Conservation (phyloP, 2,888 invertebrate genomes). For the Galerucella calmariensis region DNA sequence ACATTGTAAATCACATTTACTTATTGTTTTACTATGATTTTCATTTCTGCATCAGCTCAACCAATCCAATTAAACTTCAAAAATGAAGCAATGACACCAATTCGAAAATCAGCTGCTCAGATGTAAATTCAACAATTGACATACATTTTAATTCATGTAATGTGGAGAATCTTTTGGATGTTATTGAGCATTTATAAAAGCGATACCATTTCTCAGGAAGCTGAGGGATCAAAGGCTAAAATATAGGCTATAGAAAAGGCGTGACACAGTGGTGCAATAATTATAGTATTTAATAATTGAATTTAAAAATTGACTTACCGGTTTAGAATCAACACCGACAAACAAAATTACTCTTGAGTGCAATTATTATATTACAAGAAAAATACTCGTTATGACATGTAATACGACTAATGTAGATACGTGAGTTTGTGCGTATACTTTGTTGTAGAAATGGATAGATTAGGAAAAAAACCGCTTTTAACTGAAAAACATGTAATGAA, state of each 20-base stretch:
- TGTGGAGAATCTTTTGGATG: no score
- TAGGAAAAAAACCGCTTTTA: constrained; percentile 28
- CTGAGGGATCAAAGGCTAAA: constrained; percentile 23
- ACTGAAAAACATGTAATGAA: constrained; percentile 44
- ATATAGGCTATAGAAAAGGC: constrained; percentile 41
- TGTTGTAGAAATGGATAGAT: constrained; percentile 12
- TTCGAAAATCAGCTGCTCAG: constrained; percentile 8
- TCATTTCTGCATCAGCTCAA: neutral
- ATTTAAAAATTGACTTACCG: constrained; percentile 32
- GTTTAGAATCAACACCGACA: constrained; percentile 24
- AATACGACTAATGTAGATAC: constrained; percentile 35
- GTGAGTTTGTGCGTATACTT: constrained; percentile 43
- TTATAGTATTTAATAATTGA: neutral
- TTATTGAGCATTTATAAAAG: neutral
- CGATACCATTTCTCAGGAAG: neutral
- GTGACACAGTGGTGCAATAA: constrained; percentile 26
- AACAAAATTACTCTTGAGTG: constrained; percentile 24
- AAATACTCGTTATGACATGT: constrained; percentile 23
- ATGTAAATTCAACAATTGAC: neutral
- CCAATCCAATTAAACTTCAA: neutral
- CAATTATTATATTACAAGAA: constrained; percentile 37
- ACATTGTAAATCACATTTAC: no score
- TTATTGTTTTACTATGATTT: no score
- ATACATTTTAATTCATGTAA: no score
- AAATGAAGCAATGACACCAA: constrained; percentile 4